Evolutionary conservation across 2,888 invertebrate genomes (phyloP), one percentile per base, ranked within the genome.

Genomic region (Criorhina ranunculi): DNA sequence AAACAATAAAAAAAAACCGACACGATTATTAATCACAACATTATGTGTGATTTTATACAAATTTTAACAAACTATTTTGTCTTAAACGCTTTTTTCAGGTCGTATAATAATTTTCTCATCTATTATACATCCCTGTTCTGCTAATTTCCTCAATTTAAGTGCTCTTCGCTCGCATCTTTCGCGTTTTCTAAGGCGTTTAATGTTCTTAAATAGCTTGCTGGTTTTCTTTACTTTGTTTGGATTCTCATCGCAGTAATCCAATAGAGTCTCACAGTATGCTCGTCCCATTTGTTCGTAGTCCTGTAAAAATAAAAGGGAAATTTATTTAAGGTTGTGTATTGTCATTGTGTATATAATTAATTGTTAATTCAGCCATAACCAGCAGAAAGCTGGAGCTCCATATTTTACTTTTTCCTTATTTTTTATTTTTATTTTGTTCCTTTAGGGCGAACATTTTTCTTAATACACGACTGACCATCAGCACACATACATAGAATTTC

Each of bases 221-320:
- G 89, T 88, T 90, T 89, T 91, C 88, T 91, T 91, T 93, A 95
- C 95, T 94, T 97, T 97, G 89, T 94, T 94, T 0, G 96, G 96
- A 91, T 95, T 95, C 87, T 96, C 95, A 90, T 97, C 98, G 89
- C 96, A 97, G 92, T 96, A 98, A 91, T 98, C 98, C 86, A 98
- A 92, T 31, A 98, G 93, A 0, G 98, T 98, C 92, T 98, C 97
- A 92, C 98, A 98, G 92, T 98, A 98, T 46, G 96, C 95, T 88
- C 95, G 94, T 4, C 98, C 98, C 91, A 98, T 94, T 88, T 95
- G 94, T 90, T 96, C 96, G 89, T 95, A 96, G 90, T 96, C 96
- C 89, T 93, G 93, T 19, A 86, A 87, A 86, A 57, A 60, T 46
- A 35, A 15, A 51, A 31, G n/a, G 1, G 8, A 17, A 55, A 69